Conservation (phyloP, 2,113 vertebrate species). For the Chiloscyllium plagiosum region DNA sequence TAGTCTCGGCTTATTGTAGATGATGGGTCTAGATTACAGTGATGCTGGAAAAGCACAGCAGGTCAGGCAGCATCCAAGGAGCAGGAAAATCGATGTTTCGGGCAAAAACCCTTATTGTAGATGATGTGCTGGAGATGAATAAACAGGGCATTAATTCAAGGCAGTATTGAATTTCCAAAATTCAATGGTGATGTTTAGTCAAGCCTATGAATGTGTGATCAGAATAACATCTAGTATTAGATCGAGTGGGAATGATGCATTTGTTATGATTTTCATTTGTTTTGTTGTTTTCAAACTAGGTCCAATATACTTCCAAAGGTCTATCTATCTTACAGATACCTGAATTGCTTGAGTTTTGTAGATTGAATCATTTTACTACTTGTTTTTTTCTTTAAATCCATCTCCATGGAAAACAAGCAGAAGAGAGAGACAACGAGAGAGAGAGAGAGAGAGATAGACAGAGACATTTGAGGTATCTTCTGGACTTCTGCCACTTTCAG, state of each 20-base stretch:
- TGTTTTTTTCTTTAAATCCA: slow-evolving; percentile 6
- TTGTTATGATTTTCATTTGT: neutral
- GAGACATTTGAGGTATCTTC: too few relatives aligned
- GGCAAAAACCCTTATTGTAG: neutral
- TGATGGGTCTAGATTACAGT: neutral
- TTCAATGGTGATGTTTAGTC: neutral
- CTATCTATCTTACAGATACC: neutral
- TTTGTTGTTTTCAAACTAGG: neutral
- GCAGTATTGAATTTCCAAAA: neutral
- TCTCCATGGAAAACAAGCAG: neutral
- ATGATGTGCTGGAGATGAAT: neutral
- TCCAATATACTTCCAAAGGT: neutral
- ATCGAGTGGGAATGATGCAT: neutral
- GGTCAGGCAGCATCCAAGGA: too few relatives aligned
- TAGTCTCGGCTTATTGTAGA: neutral
- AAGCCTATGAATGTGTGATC: neutral
- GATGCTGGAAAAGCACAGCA: too few relatives aligned
- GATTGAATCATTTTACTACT: neutral
- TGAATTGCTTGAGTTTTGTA: neutral
- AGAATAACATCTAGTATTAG: neutral
- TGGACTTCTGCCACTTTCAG: too few relatives aligned
- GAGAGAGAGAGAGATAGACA: too few relatives aligned
- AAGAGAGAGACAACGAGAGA: too few relatives aligned
- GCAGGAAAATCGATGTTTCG: too few relatives aligned
- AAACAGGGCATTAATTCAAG: neutral